Evolutionary conservation across 2,113 vertebrate genomes (phyloP).

Genomic region (Mormyrus lacerda): DNA sequence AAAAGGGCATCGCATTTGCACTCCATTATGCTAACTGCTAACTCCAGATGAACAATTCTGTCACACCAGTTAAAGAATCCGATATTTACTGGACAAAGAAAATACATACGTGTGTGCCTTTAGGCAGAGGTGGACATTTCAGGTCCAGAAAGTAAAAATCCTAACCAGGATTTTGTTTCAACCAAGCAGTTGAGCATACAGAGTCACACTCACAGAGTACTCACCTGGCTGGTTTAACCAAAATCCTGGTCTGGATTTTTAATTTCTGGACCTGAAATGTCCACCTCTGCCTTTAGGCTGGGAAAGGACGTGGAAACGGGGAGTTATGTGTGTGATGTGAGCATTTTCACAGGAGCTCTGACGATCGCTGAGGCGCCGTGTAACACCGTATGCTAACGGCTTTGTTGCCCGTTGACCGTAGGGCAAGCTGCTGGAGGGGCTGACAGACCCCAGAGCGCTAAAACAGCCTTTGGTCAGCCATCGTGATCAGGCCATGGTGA

Average conservation of each 20-base stretch:
- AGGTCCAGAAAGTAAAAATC: no score
- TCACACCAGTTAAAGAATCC: conserved; percentile 43
- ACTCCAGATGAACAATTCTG: conserved; percentile 15
- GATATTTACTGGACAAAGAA: conserved; percentile 43
- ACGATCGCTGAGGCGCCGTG: not conserved
- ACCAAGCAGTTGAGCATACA: no score
- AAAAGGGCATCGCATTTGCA: conserved; percentile 39
- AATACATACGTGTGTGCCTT: conserved; percentile 22
- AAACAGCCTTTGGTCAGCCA: not conserved
- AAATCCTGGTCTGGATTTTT: no score
- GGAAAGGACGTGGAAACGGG: not conserved
- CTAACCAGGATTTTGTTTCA: no score
- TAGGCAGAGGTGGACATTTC: no score
- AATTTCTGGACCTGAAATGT: no score
- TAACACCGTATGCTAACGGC: not conserved
- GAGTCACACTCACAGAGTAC: no score
- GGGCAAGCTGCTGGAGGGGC: not conserved
- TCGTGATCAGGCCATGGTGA: not conserved
- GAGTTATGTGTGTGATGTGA: not conserved
- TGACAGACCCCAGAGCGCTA: not conserved
- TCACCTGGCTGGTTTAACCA: no score
- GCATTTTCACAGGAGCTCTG: not conserved
- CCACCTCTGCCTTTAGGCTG: conserved; percentile 16
- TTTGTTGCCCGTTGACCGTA: not conserved
- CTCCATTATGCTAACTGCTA: conserved; percentile 28